Evolutionary conservation across 2,113 vertebrate genomes (phyloP).

Genomic region (Perognathus longimembris): DNA sequence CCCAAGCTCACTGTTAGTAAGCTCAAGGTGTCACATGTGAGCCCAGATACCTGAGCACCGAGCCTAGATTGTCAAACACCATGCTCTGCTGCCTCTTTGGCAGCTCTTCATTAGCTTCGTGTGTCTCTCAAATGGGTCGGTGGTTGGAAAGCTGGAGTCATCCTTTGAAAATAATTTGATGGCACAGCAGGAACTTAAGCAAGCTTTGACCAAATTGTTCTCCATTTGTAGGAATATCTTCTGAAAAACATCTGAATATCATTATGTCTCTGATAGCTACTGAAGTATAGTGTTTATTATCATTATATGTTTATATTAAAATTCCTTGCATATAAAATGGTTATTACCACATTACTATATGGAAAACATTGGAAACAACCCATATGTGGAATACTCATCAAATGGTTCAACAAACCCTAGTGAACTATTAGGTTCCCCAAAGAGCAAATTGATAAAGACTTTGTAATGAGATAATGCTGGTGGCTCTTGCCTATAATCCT

Average conservation of each 20-base stretch:
- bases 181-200: neutral
- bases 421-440: neutral
- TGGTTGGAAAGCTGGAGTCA: neutral
- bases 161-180: neutral
- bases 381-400: neutral
- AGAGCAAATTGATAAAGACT: too few species aligned
- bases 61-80: neutral
- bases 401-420: neutral
- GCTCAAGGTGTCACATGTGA: accelerated
- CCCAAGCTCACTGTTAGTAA: too few species aligned
- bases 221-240: neutral
- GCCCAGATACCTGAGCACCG: neutral
- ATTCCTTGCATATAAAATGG: neutral
- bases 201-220: neutral
- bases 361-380: neutral
- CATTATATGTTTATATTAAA: neutral
- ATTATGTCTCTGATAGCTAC: neutral
- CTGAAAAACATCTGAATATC: neutral
- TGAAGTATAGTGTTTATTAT: neutral
- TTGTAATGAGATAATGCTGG: too few species aligned
- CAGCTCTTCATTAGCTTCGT: neutral
- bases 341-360: neutral
- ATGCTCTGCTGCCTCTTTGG: accelerated
- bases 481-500: too few species aligned
- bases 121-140: neutral